Evolutionary conservation across 2,113 vertebrate species (phyloP), one percentile per base, ranked within the genome.

Genomic region (Indicator maculatus): DNA sequence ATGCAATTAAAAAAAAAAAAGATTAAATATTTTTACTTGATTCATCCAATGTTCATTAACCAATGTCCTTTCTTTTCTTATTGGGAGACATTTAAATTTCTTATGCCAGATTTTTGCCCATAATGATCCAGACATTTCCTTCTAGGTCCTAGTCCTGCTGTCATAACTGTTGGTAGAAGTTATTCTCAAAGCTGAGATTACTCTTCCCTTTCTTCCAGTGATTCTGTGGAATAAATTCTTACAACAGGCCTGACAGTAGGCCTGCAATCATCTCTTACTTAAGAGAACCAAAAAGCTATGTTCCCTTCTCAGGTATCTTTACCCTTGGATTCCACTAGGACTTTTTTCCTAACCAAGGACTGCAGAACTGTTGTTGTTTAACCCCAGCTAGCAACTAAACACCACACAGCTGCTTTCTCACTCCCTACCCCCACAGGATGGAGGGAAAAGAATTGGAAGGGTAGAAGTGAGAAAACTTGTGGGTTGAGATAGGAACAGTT

Each of bases 331-430:
- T 83, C 85, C 61, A 86, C 0, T 64, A 70, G 33, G 26, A 44
- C 21, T n/a, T 79, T 18, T 44, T 50, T 73, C 75, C 45, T 52
- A 50, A 76, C 16, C 26, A 55, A 53, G 19, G 26, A 11, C 28
- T 85, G n/a, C 26, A 50, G 72, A 10, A 67, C 31, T 63, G 13
- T 75, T 30, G 1, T 4, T 5, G 13, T 91, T 80, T 66, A 80
- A 72, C 23, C 30, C 56, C 30, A 80, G 5, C 16, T 12, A 39
- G 52, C 63, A 88, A 30, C n/a, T 80, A 60, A 61, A 44, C 38
- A 13, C 21, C 12, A 16, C 38, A 16, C 4, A 18, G 33, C 44
- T 1, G 0, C 28, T 64, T 23, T 5, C 11, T 75, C 31, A 11
- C 58, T 55, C 11, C 31, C 44, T 33, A n/a, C 52, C 4, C 11